These are phyloP conservation scores for Echinops telfairi DNA, from an alignment of 2,113 vertebrate genomes.

Conservation along the genomic window DNA sequence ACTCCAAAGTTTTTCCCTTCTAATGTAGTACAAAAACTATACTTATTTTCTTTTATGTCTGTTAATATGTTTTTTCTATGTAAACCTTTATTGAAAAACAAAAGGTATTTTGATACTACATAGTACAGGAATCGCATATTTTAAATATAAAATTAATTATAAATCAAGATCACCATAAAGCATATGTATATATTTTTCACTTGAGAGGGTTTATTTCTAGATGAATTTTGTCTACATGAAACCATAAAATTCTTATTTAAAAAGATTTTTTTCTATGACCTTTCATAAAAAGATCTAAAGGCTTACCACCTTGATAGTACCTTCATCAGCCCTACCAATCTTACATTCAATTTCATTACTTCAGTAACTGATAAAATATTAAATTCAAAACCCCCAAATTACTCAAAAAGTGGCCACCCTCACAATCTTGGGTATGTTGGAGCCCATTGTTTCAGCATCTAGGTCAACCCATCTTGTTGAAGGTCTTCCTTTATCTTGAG, in stretches of 20 bases:
- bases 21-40: not conserved
- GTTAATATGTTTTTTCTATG: not conserved
- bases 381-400: not conserved
- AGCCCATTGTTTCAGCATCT: too few relatives aligned
- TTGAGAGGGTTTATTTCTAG: not conserved
- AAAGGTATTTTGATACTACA: not conserved
- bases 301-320: not conserved
- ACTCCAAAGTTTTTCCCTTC: not conserved
- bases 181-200: conserved; percentile 13
- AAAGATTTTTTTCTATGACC: not conserved
- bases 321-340: not conserved
- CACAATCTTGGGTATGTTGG: too few relatives aligned
- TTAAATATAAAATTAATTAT: not conserved
- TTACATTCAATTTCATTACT: not conserved
- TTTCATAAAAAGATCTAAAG: conserved; percentile 2
- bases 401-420: too few relatives aligned
- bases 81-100: not conserved
- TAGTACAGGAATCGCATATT: not conserved
- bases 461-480: too few relatives aligned
- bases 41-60: not conserved
- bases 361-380: not conserved
- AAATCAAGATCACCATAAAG: not conserved
- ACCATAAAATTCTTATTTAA: not conserved
- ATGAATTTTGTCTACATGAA: not conserved
- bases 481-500: too few relatives aligned